Evolutionary conservation across 2,113 vertebrate genomes (phyloP), one percentile per base, ranked within the genome.

Genomic region (Ceyx melanurus): DNA sequence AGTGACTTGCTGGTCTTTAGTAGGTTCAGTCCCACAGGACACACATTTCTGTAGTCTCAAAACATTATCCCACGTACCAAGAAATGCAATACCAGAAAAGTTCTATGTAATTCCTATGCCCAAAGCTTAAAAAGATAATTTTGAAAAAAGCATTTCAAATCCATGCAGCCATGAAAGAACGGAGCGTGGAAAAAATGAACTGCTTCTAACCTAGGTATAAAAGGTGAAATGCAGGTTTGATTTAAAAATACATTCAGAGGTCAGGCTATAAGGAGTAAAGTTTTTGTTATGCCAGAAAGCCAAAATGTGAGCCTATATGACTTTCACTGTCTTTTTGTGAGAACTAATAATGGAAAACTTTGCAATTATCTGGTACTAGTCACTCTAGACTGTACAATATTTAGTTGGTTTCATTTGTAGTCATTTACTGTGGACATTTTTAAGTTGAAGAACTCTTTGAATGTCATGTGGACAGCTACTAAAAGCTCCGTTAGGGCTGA

Each of bases 1-100:
- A 94, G 81, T 72, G 77, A 83, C 82, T 94, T 92, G 81, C 81
- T 72, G 33, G 53, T 91, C 61, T 93, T 77, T 81, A 90, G 31
- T 65, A 88, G 92, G 4, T 94, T 90, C 33, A 37, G 0, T 90
- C 89, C 91, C 57, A 70, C 9, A 90, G 87, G 82, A 93, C 23
- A 77, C 40, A 46, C 45, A 51, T 87, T 95, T 91, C 76, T 93
- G 58, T 91, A 89, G 58, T 67, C 81, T 88, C 70, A 80, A 58
- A 22, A 51, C 56, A 57, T 74, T 81, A 93, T 84, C 56, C 26
- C 57, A 64, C 89, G 33, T 40, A 54, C 50, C 86, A 89, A 73
- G 40, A 54, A 83, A 92, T 43, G 86, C 40, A 88, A 33, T 83
- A 94, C 81, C 65, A 89, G 82, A 80, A 58, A 83, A 40, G 10